Conservation (phyloP, 2,113 vertebrate species). For the Reinhardtius hippoglossoides region DNA sequence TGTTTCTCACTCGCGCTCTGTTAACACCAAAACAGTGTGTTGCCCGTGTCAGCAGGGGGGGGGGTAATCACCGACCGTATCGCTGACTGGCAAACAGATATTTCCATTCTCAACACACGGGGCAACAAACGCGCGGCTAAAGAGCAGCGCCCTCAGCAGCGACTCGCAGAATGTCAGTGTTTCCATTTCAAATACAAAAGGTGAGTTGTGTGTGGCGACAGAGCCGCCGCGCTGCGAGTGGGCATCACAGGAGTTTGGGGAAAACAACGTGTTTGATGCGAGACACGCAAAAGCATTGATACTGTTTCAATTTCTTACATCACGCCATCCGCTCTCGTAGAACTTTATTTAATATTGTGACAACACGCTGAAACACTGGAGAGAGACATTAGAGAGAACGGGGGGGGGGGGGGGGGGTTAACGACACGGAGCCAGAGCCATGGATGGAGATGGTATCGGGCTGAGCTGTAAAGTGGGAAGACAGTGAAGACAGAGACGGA, state of each 20-base stretch:
- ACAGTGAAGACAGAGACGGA: neutral
- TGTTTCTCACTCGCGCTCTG: conserved; percentile 25
- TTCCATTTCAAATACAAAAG: conserved; percentile 28
- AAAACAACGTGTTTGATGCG: conserved; percentile 21
- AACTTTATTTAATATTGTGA: conserved; percentile 3
- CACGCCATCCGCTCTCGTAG: conserved; percentile 16
- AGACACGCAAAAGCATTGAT: neutral
- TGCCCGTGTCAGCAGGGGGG: conserved; percentile 43
- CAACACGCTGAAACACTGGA: neutral
- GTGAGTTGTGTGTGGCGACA: conserved; percentile 16
- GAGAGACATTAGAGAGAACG: neutral
- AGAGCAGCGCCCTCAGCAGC: conserved; percentile 35
- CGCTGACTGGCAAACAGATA: conserved; percentile 49
- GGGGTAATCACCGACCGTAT: neutral
- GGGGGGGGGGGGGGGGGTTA: neutral
- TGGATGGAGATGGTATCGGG: neutral
- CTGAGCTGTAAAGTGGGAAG: neutral
- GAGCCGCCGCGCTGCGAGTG: no score
- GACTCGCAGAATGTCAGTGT: conserved; percentile 35
- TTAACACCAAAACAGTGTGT: conserved; percentile 60
- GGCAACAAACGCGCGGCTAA: conserved; percentile 27
- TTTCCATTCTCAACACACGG: conserved; percentile 62
- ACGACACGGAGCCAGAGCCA: neutral
- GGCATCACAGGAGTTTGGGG: neutral
- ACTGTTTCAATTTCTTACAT: conserved; percentile 49